Evolutionary conservation across 2,797 vertebrate genomes (phyloP), one percentile per base, ranked within the genome.

Genomic region (Picus viridis): DNA sequence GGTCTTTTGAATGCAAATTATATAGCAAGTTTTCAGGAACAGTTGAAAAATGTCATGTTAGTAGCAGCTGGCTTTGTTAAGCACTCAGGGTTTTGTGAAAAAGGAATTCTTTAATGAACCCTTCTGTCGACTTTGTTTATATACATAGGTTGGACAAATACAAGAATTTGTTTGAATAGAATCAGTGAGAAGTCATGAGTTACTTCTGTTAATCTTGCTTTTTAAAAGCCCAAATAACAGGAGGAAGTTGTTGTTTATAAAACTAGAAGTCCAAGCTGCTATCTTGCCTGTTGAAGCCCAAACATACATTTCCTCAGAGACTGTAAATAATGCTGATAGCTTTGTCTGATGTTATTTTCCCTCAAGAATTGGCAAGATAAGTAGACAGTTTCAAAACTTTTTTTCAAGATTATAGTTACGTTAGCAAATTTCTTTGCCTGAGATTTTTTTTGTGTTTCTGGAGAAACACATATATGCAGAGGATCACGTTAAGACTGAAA

Each of bases 261-360:
- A 93, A 22, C 53, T 73, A 57, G 36, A 86, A 68, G 24, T 1
- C 0, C 36, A 69, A 43, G 4, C 71, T 90, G 19, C 16, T 29
- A 32, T 67, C 59, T 85, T 80, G 45, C 20, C 41, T 88, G 8
- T 83, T 84, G 26, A 45, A 83, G 45, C 49, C 54, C 74, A 69
- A 76, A 79, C 11, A 16, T 43, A 32, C 8, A 22, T 30, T 18
- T 18, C 29, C 9, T 61, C 49, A 71, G 68, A 53, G 51, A 69
- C 74, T 76, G 88, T 89, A 68, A 92, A 72, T 72, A 68, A 80
- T 0, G 2, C 39, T 36, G 23, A 58, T 75, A 43, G 7, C 13
- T 94, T 91, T 71, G 22, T 89, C 43, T 54, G 29, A 30, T 86
- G 23, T 30, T 73, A 34, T 64, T 87, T 93, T 92, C 85, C 63